A percentile compares a stretch with the other conserved stretches of the same genome.
These are phyloP conservation scores for Macrosoma leucophasiata DNA, from an alignment of 2,888 invertebrate species.

Conservation along the genomic window DNA sequence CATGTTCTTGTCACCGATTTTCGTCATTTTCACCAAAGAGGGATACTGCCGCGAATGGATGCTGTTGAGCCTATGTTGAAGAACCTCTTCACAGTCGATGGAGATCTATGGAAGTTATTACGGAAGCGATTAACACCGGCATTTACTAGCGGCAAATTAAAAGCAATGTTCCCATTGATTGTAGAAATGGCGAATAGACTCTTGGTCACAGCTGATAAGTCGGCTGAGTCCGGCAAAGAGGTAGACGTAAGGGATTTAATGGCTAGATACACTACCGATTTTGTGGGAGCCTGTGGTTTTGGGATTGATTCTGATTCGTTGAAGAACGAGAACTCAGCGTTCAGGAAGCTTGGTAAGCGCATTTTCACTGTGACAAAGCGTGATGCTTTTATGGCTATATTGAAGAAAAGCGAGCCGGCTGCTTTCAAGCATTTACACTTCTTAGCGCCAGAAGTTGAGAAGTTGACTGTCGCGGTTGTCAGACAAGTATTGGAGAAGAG, in stretches of 20 bases:
- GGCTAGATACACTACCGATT: conserved; percentile 39
- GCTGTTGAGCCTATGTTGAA: conserved; percentile 30
- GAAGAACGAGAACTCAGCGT: conserved; percentile 33
- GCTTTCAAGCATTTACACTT: conserved; percentile 26
- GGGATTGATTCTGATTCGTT: conserved; percentile 35
- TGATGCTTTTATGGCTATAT: conserved; percentile 25
- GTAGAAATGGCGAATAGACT: conserved; percentile 31
- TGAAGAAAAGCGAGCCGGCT: conserved; percentile 30
- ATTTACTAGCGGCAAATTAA: conserved; percentile 35
- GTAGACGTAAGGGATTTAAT: conserved; percentile 35
- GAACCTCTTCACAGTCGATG: conserved; percentile 36
- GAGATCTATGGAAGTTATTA: conserved; percentile 38
- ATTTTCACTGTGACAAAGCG: conserved; percentile 22
- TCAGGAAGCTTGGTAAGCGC: conserved; percentile 27
- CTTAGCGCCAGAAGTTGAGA: conserved; percentile 25
- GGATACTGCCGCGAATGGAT: conserved; percentile 27
- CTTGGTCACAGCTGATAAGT: conserved; percentile 25
- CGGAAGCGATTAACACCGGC: conserved; percentile 38
- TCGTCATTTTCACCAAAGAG: conserved; percentile 30
- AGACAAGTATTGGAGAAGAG: conserved; percentile 31
- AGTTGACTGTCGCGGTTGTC: conserved; percentile 29
- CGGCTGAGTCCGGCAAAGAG: conserved; percentile 25
- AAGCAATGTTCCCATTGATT: conserved; percentile 39
- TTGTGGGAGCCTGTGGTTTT: conserved; percentile 38
- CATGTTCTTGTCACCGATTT: conserved; percentile 33